Evolutionary conservation across 1,140 invertebrate species (phyloP).

Genomic region (Episyrphus balteatus): DNA sequence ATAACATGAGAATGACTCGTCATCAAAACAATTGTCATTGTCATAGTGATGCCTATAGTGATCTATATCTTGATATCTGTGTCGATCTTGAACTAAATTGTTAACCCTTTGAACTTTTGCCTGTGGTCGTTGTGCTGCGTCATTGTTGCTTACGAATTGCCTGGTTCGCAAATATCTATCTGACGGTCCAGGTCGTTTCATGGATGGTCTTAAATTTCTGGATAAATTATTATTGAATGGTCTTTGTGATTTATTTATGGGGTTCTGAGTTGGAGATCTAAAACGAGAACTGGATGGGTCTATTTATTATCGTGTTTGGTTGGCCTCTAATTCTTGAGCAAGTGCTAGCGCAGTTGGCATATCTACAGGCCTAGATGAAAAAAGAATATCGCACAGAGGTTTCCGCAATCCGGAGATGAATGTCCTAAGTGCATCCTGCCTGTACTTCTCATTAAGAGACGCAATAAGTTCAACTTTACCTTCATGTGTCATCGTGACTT

Average conservation of each 20-base stretch:
- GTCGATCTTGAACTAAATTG: not conserved
- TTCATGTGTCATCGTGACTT: not conserved
- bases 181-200: no score
- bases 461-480: not conserved
- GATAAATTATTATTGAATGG: no score
- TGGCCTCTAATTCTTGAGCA: not conserved
- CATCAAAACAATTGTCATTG: not conserved
- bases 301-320: not conserved
- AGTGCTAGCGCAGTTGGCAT: not conserved
- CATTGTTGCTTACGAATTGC: no score
- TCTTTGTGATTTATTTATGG: no score
- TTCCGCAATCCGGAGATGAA: not conserved
- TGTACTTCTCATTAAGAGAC: not conserved
- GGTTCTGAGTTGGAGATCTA: no score
- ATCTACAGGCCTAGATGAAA: not conserved
- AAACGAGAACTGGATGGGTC: not conserved
- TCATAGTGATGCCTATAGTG: not conserved
- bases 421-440: not conserved
- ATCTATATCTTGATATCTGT: not conserved
- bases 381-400: not conserved
- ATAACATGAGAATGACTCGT: not conserved
- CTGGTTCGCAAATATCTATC: no score
- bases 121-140: not conserved
- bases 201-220: no score
- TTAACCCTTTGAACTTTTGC: not conserved